These are phyloP conservation scores for Zelostemma sp. DNA, from an alignment of 1,140 invertebrate genomes.

Conservation along the genomic window DNA sequence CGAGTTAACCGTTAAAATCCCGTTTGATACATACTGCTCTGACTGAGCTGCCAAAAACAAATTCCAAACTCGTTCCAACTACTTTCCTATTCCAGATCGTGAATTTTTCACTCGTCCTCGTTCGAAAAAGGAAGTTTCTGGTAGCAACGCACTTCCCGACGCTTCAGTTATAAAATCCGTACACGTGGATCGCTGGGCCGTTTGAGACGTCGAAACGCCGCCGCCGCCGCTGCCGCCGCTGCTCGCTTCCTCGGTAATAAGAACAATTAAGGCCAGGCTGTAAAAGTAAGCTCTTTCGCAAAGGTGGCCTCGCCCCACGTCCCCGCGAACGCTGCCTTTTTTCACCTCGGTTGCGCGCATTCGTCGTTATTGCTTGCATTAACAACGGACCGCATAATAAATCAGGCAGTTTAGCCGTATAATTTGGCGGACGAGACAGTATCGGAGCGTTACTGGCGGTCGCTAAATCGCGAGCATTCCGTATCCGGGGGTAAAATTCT, in stretches of 20 bases:
- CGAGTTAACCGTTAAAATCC: background rate
- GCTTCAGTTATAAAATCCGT: conserved; percentile 41
- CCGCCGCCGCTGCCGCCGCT: background rate
- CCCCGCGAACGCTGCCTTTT: conserved; percentile 16
- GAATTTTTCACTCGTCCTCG: too few relatives aligned
- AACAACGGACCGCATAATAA: conserved; percentile 60
- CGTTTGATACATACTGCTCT: too few relatives aligned
- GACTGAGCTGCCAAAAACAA: too few relatives aligned
- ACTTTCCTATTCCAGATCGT: too few relatives aligned
- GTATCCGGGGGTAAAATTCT: conserved; percentile 4
- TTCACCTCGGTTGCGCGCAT: conserved; percentile 15
- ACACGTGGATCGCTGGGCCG: conserved; percentile 40
- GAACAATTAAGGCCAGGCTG: conserved; percentile 55
- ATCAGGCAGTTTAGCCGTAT: conserved; percentile 63
- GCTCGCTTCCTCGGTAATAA: conserved; percentile 53
- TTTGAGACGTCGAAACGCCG: conserved; percentile 45
- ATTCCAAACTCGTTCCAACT: too few relatives aligned
- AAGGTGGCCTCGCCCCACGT: conserved; percentile 7
- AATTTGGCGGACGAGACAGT: conserved; percentile 55
- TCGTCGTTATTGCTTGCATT: conserved; percentile 50
- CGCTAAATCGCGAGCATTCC: conserved; percentile 57
- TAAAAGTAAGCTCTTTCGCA: conserved; percentile 40
- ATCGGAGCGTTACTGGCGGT: conserved; percentile 26
- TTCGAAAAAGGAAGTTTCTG: too few relatives aligned
- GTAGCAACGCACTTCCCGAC: too few relatives aligned